Percentiles rank a stretch among this genome's conserved stretches.
These are phyloP conservation scores for Trachelipus rathkii DNA, from an alignment of 1,140 invertebrate genomes.

Conservation along the genomic window DNA sequence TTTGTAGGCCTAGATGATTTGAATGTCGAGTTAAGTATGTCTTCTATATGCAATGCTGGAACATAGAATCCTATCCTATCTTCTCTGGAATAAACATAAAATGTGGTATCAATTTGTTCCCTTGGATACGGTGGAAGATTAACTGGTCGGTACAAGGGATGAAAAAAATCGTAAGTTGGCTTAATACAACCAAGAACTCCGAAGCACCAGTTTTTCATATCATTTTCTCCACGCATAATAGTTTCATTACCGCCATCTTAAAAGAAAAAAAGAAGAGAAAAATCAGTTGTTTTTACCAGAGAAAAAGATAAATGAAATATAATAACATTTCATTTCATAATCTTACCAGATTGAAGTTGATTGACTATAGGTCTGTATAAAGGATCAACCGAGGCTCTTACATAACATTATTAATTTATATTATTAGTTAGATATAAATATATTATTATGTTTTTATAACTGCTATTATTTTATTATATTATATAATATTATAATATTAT, in stretches of 20 bases:
- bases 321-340: not conserved
- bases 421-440: no score
- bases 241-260: not conserved
- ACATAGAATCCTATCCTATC: conserved; percentile 25
- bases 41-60: conserved; percentile 13
- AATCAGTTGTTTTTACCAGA: not conserved
- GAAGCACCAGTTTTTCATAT: conserved; percentile 25
- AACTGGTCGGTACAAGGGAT: conserved; percentile 37
- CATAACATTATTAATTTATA: no score
- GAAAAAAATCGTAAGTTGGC: conserved; percentile 31
- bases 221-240: not conserved
- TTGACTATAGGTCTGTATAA: conserved; percentile 37
- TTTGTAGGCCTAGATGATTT: conserved; percentile 27
- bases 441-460: no score
- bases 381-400: conserved; percentile 35
- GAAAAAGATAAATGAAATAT: no score
- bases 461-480: no score
- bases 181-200: conserved; percentile 39
- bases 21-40: conserved; percentile 28
- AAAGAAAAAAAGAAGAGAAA: not conserved
- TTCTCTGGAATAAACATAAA: conserved; percentile 24
- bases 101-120: conserved; percentile 28
- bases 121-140: conserved; percentile 38
- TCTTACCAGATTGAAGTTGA: conserved; percentile 17
- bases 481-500: no score